These are phyloP conservation scores for Cheirogaleus medius DNA, from an alignment of 2,113 vertebrate genomes.

Conservation along the genomic window DNA sequence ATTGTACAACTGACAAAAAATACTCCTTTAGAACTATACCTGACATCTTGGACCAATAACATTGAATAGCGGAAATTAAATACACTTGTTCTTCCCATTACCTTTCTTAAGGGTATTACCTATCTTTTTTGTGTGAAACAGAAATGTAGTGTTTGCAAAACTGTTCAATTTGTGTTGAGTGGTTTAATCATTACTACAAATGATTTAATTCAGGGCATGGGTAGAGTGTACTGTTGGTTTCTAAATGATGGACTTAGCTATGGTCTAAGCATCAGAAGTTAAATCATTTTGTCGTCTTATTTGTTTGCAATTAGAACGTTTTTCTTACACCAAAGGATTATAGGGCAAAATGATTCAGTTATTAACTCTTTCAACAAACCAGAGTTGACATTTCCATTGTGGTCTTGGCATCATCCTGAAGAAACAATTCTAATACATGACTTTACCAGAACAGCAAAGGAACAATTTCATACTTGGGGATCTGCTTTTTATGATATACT, in stretches of 20 bases:
- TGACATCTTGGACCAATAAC: not conserved
- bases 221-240: not conserved
- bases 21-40: not conserved
- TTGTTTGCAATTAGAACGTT: not conserved
- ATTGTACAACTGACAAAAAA: not conserved
- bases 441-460: not conserved
- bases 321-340: not conserved
- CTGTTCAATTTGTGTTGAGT: not conserved
- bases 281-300: not conserved
- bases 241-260: not conserved
- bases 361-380: not conserved
- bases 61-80: not conserved
- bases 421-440: not conserved
- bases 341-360: not conserved
- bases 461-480: not conserved
- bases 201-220: not conserved
- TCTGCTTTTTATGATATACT: not conserved
- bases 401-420: not conserved
- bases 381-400: fast-evolving
- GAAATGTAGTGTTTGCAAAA: not conserved
- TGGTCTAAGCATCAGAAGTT: not conserved
- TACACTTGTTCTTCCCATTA: not conserved
- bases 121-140: not conserved
- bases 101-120: not conserved
- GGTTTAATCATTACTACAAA: not conserved